phyloP scores from a whole-genome alignment of 2,888 invertebrate species.

The Perizoma affinitatum region DNA sequence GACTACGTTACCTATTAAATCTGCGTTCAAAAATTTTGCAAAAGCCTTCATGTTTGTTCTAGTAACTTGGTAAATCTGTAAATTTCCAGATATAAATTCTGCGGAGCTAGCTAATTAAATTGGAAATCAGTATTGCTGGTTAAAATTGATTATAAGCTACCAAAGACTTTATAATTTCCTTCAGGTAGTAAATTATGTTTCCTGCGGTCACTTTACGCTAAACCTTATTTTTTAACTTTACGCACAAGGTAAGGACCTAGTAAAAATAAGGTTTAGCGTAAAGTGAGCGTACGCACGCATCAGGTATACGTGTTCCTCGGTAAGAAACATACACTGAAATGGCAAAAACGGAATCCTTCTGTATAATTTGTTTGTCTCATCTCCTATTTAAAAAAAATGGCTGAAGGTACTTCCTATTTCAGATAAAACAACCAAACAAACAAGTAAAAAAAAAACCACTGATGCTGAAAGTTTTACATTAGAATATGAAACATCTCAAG shows the following conservation, averaged over 20 bases:
- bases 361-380: too few relatives aligned
- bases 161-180: background rate
- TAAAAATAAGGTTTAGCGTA: too few relatives aligned
- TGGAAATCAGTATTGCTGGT: background rate
- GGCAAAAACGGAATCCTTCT: too few relatives aligned
- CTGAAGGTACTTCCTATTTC: conserved; percentile 7
- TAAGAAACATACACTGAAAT: too few relatives aligned
- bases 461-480: conserved; percentile 11
- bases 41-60: background rate
- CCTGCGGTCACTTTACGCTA: too few relatives aligned
- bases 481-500: conserved; percentile 6
- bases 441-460: conserved; percentile 9
- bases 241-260: too few relatives aligned
- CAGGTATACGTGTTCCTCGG: too few relatives aligned
- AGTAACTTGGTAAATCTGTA: background rate
- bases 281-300: too few relatives aligned
- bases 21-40: background rate
- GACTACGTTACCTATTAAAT: background rate
- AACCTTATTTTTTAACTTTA: too few relatives aligned
- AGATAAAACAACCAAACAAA: conserved; percentile 21
- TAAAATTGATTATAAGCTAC: background rate
- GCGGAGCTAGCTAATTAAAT: background rate
- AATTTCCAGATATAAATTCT: background rate
- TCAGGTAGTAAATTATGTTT: too few relatives aligned
- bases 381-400: too few relatives aligned